Base-by-base conservation (phyloP, 2,888 invertebrate genomes). In the Chirona hameri region DNA sequence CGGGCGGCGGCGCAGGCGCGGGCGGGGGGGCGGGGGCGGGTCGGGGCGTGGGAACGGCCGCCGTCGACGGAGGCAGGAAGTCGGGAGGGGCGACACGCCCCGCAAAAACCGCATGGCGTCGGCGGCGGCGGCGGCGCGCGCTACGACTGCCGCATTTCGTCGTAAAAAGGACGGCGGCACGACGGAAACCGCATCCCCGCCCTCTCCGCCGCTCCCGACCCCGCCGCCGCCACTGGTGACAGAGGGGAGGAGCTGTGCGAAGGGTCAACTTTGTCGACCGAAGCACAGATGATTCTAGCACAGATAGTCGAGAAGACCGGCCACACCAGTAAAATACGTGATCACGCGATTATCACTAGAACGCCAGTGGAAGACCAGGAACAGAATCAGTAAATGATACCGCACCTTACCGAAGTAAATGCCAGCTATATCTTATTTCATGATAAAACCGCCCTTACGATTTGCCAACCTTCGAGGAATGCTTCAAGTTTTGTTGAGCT, bases 41-140 rank as follows among this genome's bases (percentile, higher is more conserved):
- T 5, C 76, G 46, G 24, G 12, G 46, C 76, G 76, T 76, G 76
- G 76, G 76, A 76, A 76, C 76, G 46, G 29, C 1, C 72, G 31
- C 72, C 72, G 31, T 14, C 72, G 18, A 15, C 60, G 69, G 29
- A 12, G 29, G 46, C 27, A 76, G 76, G 76, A 76, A 76, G 76
- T 76, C 76, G 46, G 46, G 39, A 12, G 52, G 52, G 15, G 24
- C 76, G 76, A 76, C 72, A 72, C 72, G 72, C 72, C 72, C 72
- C 72, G 46, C 76, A 76, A 76, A 76, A 76, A 76, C 27, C 31
- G 31, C 72, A 24, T 27, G 27, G 27, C 69, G 69, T 12, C 69
- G 31, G 52, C 39, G 39, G 57, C 57, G 55, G 55, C 60, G 60
- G 60, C 65, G 65, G 65, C 65, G 65, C 65, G 65, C n/a, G 60